These are phyloP conservation scores for Gadus chalcogrammus DNA, from an alignment of 2,113 vertebrate genomes.

Conservation along the genomic window DNA sequence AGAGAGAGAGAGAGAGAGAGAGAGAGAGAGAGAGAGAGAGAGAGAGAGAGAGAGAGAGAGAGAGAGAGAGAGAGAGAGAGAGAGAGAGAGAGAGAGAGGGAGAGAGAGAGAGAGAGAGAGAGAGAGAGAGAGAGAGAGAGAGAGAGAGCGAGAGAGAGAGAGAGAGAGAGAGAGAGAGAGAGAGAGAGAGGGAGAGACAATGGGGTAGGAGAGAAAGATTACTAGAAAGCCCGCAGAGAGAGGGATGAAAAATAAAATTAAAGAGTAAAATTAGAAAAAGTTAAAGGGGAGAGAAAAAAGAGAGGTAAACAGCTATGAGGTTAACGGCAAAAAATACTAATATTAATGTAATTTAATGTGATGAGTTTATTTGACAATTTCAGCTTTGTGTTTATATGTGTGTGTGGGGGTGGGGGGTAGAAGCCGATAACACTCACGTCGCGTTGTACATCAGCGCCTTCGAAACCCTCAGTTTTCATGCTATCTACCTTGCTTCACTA, in stretches of 20 bases:
- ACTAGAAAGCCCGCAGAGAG: neutral
- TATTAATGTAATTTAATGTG: no score
- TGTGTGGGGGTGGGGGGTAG: no score
- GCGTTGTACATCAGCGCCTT: no score
- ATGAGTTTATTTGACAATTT: no score
- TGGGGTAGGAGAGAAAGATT: neutral
- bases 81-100: neutral
- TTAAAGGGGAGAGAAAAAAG: neutral
- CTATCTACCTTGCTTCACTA: no score
- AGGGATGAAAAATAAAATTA: neutral
- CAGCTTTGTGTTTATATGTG: no score
- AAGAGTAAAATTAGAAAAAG: no score
- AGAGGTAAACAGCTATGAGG: neutral
- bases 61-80: slow-evolving; percentile 6
- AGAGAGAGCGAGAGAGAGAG: neutral
- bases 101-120: neutral
- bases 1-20: no score
- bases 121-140: neutral
- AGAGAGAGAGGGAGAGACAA: neutral
- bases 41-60: neutral
- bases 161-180: slow-evolving; percentile 7
- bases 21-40: no score
- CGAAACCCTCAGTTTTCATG: no score
- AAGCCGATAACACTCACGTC: no score
- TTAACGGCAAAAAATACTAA: no score